Base-by-base conservation (phyloP, 2,113 vertebrate genomes). In the Grantiella picta region DNA sequence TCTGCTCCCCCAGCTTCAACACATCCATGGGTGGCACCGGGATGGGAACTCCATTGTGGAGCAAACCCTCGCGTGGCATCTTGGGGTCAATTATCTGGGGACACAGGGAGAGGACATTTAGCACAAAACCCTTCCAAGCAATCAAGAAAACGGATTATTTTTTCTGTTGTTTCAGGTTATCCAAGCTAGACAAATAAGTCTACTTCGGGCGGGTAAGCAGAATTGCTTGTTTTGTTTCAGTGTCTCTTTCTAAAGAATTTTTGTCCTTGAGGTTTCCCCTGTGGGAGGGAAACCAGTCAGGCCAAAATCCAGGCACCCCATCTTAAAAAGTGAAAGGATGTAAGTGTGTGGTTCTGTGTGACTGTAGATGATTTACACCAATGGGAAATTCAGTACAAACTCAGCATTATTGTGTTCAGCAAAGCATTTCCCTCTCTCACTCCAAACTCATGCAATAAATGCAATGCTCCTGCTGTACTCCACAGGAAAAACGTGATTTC, bases 11-110 rank as follows among this genome's bases (percentile, higher is more conserved):
- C 96, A 99, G 82, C 69, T 95, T 98, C 86, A 99, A 97, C 63
- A 99, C 99, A 35, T 99, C 99, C 97, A 99, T 86, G 5, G 99
- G 99, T 12, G 99, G 99, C 23, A 99, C 99, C 1, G 99, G 99
- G 93, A 99, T 99, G 92, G 99, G 99, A 40, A 99, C 98, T 7
- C 99, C 99, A 6, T 99, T 99, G 98, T 99, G 99, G 90, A 99
- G 98, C 92, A 99, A 97, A 78, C 99, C 99, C 89, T 99, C 99
- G 2, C 99, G 98, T 0, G 99, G 99, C 99, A 99, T 99, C 94
- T 99, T 98, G 45, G 99, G 99, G 90, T 99, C 99, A 5, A 99
- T 99, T 65, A 99, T 99, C 99, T 99, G 88, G 44, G 90, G 89
- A 73, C 84, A 88, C 50, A 63, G 60, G 63, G 80, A 84, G 68